A percentile compares a stretch with the other conserved stretches of the same genome.
Conservation (phyloP, 2,113 vertebrate genomes). For the Hymenochirus boettgeri region DNA sequence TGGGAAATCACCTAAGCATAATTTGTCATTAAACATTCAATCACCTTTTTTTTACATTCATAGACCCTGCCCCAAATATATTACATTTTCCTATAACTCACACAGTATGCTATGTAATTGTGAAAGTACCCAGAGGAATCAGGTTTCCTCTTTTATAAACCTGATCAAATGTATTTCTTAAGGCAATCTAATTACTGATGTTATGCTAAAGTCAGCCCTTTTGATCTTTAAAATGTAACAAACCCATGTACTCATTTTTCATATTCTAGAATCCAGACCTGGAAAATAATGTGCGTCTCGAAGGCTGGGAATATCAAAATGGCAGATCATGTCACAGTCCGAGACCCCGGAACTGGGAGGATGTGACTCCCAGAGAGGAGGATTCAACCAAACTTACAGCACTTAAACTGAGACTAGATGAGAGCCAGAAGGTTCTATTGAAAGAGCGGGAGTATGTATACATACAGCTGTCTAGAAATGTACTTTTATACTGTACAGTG, state of each 20-base stretch:
- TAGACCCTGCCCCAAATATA: no score
- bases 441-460: conserved; percentile 81
- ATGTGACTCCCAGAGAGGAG: conserved; percentile 68
- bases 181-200: no score
- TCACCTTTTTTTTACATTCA: no score
- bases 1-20: no score
- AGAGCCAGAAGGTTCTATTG: conserved; percentile 89
- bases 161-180: no score
- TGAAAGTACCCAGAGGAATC: no score
- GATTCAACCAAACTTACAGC: conserved; percentile 82
- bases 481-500: background rate
- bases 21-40: no score
- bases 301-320: conserved; percentile 72
- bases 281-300: conserved; percentile 67
- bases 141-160: no score
- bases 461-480: background rate
- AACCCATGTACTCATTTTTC: background rate
- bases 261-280: conserved; percentile 75
- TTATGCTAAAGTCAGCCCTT: no score
- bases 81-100: no score
- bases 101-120: no score
- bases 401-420: conserved; percentile 89
- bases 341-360: conserved; percentile 82
- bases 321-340: conserved; percentile 55
- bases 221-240: no score